These are phyloP conservation scores for Xylocampa areola DNA, from an alignment of 2,888 invertebrate genomes.

Conservation along the genomic window DNA sequence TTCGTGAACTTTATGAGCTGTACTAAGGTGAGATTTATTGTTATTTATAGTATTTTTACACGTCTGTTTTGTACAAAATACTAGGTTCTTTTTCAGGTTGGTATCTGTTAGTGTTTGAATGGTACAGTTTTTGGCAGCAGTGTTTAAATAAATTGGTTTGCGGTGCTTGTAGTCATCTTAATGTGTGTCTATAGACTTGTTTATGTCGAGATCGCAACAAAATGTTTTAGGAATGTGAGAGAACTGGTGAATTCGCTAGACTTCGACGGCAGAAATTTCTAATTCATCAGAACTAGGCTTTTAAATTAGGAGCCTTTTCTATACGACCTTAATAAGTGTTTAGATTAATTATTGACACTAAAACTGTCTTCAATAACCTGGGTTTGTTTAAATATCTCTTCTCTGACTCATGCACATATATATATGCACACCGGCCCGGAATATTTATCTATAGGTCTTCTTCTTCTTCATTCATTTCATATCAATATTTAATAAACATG, in stretches of 20 bases:
- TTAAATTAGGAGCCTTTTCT: too few species aligned
- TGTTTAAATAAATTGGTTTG: constrained; percentile 32
- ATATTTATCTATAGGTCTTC: too few species aligned
- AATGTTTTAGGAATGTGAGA: background rate
- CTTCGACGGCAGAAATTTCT: background rate
- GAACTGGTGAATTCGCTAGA: background rate
- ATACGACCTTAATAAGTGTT: too few species aligned
- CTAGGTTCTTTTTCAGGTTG: constrained; percentile 23
- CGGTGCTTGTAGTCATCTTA: constrained; percentile 27
- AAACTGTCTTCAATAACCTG: too few species aligned
- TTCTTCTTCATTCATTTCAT: too few species aligned
- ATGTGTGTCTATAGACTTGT: constrained; percentile 19
- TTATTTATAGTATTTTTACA: constrained; percentile 46
- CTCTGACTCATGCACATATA: too few species aligned
- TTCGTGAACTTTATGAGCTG: constrained; percentile 42
- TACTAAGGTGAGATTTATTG: constrained; percentile 36
- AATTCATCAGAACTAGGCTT: too few species aligned
- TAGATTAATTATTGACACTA: too few species aligned
- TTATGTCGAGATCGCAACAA: constrained; percentile 22
- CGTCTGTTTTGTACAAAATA: constrained; percentile 43
- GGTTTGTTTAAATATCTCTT: too few species aligned
- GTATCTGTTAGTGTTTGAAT: constrained; percentile 21
- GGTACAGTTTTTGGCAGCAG: constrained; percentile 31
- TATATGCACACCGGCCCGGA: too few species aligned
- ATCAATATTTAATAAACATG: too few species aligned